Percentiles rank a stretch among this genome's conserved stretches.
Conservation (phyloP, 2,113 vertebrate species). For the Ochotona curzoniae region DNA sequence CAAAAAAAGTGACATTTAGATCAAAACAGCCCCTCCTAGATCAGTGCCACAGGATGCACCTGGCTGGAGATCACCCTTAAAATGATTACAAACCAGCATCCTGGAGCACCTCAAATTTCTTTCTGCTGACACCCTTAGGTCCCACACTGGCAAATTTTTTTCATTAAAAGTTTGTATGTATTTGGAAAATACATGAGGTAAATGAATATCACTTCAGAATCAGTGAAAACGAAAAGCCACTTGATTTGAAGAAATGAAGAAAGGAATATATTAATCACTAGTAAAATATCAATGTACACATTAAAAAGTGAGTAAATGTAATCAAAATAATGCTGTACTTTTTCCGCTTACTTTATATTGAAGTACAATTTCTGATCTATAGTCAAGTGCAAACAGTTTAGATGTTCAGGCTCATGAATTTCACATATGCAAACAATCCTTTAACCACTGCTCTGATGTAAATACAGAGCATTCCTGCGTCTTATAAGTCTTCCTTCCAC, state of each 20-base stretch:
- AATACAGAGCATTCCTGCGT: background rate
- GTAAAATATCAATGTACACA: background rate
- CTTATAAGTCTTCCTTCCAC: background rate
- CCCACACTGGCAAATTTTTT: background rate
- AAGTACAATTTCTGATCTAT: background rate
- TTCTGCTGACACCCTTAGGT: background rate
- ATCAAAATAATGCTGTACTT: background rate
- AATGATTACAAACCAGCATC: background rate
- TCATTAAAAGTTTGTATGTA: background rate
- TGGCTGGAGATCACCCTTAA: background rate
- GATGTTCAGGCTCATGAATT: background rate
- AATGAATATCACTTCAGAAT: background rate
- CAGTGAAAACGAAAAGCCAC: background rate
- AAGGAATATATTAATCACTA: background rate
- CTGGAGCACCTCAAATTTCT: background rate
- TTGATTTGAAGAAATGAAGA: background rate
- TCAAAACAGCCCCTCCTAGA: too few relatives aligned
- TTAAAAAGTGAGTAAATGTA: background rate
- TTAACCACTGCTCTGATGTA: conserved; percentile 1
- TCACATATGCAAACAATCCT: background rate
- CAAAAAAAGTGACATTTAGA: background rate
- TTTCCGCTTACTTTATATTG: background rate
- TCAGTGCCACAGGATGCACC: background rate
- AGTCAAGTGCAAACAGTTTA: background rate
- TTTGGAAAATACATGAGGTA: background rate